Base-by-base conservation (phyloP, 92 coral and sea anemone species). In the Porites cylindrica region DNA sequence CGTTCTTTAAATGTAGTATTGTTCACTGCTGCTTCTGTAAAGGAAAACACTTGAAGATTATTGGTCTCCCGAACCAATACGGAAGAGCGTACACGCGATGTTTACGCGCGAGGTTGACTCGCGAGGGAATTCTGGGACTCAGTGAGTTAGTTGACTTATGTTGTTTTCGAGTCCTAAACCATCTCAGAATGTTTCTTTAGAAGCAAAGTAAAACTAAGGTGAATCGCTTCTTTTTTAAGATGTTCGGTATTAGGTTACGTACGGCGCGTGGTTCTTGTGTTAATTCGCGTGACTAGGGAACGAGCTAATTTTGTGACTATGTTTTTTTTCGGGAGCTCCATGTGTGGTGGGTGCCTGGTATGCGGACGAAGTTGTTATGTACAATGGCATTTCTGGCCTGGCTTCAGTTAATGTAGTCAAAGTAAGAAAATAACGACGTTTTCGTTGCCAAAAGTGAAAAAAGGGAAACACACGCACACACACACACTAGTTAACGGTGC, bases 231-330 rank as follows among this genome's bases (percentile, higher is more conserved):
- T 26, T 10, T 38, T 38, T 38, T 38, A 38, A 38, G 47, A 38
- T 38, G 47, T 38, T 38, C 0, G 47, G 47, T 38, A 38, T 38
- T 38, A 38, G 47, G 47, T 38, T 38, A 38, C 47, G 7, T 38
- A 38, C 47, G 47, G 47, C 86, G 71, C 86, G 78, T 82, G 86
- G 78, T 70, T 81, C 8, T 6, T 23, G 58, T 32, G 52, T 52
- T 10, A 16, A 20, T 13, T 82, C 86, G 86, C 78, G 86, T 82
- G 86, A 82, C 78, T 4, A 10, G 51, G 38, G 50, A 18, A 54
- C 70, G 8, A 54, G 63, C 14, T 17, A 12, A 81, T 26, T 75
- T 10, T 14, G 13, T 10, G 61, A 56, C 53, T 51, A 67, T 66
- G 3, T 69, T 70, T 81, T 38, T 1, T 38, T 29, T 29, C 32